A percentile compares a stretch with the other conserved stretches of the same genome.
Conservation (phyloP, 2,888 invertebrate genomes). For the Epsilonema sp. region DNA sequence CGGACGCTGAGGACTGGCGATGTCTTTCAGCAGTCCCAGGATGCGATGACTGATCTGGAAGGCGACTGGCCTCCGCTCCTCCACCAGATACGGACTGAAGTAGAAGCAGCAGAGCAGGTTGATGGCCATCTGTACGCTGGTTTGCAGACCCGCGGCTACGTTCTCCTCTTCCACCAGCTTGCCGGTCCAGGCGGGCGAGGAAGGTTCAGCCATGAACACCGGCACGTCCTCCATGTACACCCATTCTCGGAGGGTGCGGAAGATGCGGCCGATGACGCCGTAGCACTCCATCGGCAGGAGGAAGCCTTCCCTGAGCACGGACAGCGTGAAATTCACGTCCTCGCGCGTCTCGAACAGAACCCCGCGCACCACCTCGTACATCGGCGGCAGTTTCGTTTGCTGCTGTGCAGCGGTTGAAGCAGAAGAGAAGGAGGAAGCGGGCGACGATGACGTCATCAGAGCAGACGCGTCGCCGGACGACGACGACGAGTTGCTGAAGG, state of each 20-base stretch:
- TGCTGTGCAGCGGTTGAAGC: no score
- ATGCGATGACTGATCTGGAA: slow-evolving; percentile 17
- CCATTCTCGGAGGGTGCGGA: slow-evolving; percentile 1
- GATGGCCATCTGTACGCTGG: slow-evolving; percentile 17
- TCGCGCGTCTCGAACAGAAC: slow-evolving; percentile 1
- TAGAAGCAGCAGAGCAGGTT: slow-evolving; percentile 22
- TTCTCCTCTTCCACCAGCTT: neutral
- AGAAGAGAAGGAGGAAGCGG: no score
- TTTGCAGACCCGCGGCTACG: slow-evolving; percentile 11
- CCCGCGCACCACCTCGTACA: slow-evolving; percentile 4
- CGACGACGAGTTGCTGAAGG: neutral
- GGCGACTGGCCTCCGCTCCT: slow-evolving; percentile 19
- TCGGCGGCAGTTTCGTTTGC: slow-evolving; percentile 7
- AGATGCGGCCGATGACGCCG: slow-evolving; percentile 15
- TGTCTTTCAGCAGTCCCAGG: slow-evolving; percentile 3
- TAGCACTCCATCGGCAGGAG: slow-evolving; percentile 21
- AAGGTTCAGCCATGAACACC: neutral
- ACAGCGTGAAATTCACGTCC: slow-evolving; percentile 10
- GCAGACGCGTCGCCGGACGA: no score
- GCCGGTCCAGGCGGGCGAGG: neutral
- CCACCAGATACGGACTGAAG: slow-evolving; percentile 19
- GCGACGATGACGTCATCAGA: no score
- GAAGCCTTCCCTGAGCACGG: slow-evolving; percentile 24
- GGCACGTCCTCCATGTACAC: neutral
- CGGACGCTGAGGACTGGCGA: slow-evolving; percentile 2